A percentile compares a stretch with the other conserved stretches of the same genome.
Evolutionary conservation across 1,140 invertebrate genomes (phyloP).

Genomic region (Metopolophium dirhodum): DNA sequence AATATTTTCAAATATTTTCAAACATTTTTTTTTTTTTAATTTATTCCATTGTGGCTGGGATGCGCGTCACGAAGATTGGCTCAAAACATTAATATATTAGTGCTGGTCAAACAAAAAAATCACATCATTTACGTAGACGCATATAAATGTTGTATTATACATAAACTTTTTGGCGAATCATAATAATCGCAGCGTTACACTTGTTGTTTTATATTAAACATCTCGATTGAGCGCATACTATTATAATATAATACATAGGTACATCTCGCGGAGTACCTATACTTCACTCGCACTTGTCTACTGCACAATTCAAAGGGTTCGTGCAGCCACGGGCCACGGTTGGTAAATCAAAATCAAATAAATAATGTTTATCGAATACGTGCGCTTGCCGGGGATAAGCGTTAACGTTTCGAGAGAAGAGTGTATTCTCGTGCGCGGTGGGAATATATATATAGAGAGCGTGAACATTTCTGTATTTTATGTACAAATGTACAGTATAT

Average conservation of each 20-base stretch:
- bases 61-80: too few relatives aligned
- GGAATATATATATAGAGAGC: background rate
- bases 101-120: too few relatives aligned
- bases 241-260: too few relatives aligned
- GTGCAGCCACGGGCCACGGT: background rate
- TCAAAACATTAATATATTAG: too few relatives aligned
- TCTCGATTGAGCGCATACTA: background rate
- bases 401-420: background rate
- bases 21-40: too few relatives aligned
- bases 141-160: background rate
- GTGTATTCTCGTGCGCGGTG: background rate
- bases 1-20: too few relatives aligned
- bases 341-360: conserved; percentile 10
- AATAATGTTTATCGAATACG: background rate
- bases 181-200: background rate
- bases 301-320: background rate
- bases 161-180: background rate
- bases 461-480: background rate
- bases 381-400: background rate
- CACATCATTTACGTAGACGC: background rate
- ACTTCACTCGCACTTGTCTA: background rate
- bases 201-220: background rate
- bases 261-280: background rate
- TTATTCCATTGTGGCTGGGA: too few relatives aligned
- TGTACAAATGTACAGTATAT: background rate